Conservation (phyloP, 1,140 invertebrate genomes). For the Hermatobates lingyangjiaoensis region DNA sequence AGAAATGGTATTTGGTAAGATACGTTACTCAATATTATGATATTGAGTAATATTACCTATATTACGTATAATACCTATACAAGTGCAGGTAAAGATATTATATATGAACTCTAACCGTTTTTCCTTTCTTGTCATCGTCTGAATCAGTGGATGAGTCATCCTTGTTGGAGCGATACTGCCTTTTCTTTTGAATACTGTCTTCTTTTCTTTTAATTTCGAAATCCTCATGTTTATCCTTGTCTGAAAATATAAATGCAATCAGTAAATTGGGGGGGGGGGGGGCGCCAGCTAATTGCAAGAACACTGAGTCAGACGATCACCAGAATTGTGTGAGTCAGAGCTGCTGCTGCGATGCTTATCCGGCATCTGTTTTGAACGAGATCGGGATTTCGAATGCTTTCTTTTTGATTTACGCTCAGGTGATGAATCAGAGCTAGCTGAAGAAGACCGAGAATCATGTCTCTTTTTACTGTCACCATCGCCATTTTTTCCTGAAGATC, state of each 20-base stretch:
- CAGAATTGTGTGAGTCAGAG: constrained; percentile 20
- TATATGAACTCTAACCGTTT: constrained; percentile 12
- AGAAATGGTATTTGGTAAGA: too few relatives aligned
- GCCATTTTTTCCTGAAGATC: constrained; percentile 18
- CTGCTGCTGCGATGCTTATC: constrained; percentile 23
- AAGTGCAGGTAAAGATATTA: too few relatives aligned
- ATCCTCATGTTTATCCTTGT: constrained; percentile 32
- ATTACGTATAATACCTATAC: too few relatives aligned
- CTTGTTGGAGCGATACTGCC: constrained; percentile 68
- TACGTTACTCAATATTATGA: too few relatives aligned
- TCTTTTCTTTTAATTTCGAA: constrained; percentile 57
- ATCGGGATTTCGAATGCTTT: constrained; percentile 13
- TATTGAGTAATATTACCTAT: too few relatives aligned
- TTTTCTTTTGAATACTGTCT: constrained; percentile 56
- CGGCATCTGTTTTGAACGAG: constrained; percentile 15
- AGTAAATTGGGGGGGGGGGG: too few relatives aligned
- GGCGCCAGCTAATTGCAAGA: too few relatives aligned
- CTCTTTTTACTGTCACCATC: constrained; percentile 10
- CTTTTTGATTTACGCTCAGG: constrained; percentile 7
- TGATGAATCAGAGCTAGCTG: constrained; percentile 13
- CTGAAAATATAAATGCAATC: too few relatives aligned
- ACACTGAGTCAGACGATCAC: too few relatives aligned
- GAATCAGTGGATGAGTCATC: constrained; percentile 48
- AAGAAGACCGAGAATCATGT: constrained; percentile 14
- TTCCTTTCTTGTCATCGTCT: constrained; percentile 21